Conservation (phyloP, 2,113 vertebrate species). For the Tauraco erythrolophus region DNA sequence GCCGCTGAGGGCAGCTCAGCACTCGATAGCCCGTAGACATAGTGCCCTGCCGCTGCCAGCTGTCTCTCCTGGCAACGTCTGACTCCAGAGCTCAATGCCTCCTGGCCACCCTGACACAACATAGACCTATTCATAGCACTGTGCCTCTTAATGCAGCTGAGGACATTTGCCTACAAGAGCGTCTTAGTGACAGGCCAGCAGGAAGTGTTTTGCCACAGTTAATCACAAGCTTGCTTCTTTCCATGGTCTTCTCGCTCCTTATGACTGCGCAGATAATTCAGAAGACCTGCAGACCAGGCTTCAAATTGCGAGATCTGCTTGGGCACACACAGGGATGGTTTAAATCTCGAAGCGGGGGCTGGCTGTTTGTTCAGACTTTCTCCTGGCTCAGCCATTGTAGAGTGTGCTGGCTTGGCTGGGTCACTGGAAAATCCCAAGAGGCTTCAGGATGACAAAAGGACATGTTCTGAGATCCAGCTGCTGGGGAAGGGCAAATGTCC, state of each 20-base stretch:
- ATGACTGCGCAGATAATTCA: background rate
- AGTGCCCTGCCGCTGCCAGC: background rate
- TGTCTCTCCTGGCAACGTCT: background rate
- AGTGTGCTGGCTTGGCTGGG: conserved; percentile 25
- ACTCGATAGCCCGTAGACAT: background rate
- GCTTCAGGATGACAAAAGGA: conserved; percentile 48
- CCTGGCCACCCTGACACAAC: background rate
- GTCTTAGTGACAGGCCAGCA: background rate
- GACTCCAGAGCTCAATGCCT: background rate
- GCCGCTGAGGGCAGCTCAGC: background rate
- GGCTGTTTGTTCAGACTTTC: background rate
- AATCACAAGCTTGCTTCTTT: background rate
- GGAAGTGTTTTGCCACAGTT: background rate
- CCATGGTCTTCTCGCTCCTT: background rate
- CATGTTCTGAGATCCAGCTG: conserved; percentile 13
- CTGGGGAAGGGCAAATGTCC: conserved; percentile 42
- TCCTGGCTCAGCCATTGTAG: background rate
- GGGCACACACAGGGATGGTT: background rate
- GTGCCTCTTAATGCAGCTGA: background rate
- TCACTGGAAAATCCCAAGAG: conserved; percentile 60
- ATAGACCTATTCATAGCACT: background rate
- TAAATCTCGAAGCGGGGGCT: background rate
- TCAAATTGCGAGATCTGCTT: background rate
- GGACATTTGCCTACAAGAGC: background rate
- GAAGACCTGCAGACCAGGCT: background rate